phyloP scores from a whole-genome alignment of 2,113 vertebrate genomes.

The Potamarius usumacintae region DNA sequence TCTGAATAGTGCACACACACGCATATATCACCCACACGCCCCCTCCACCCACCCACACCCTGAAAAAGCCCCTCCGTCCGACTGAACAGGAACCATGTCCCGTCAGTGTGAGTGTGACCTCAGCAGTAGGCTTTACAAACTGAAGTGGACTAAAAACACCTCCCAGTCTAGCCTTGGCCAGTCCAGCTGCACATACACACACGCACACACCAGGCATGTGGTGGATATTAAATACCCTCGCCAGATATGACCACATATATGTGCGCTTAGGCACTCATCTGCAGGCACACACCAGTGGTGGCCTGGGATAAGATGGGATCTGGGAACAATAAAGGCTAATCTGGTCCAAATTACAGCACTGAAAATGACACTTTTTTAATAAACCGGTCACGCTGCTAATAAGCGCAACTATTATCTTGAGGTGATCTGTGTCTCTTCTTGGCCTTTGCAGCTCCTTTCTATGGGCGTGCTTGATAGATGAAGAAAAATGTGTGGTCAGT shows the following conservation, averaged over 20 bases:
- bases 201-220: constrained; percentile 73
- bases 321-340: constrained; percentile 79
- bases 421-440: constrained; percentile 68
- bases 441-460: background rate
- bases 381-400: constrained; percentile 78
- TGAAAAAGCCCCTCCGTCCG: constrained; percentile 50
- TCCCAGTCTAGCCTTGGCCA: constrained; percentile 29
- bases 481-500: constrained; percentile 37
- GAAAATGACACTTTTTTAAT: constrained; percentile 76
- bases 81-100: constrained; percentile 49
- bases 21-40: constrained; percentile 40
- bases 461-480: background rate
- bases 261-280: constrained; percentile 27
- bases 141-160: constrained; percentile 46
- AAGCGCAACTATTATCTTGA: constrained; percentile 68
- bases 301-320: constrained; percentile 54
- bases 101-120: constrained; percentile 70
- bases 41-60: constrained; percentile 60
- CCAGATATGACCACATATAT: constrained; percentile 19
- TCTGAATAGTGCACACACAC: constrained; percentile 64
- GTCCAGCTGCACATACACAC: constrained; percentile 65
- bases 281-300: constrained; percentile 2
- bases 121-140: constrained; percentile 59
- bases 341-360: constrained; percentile 76
- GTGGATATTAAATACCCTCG: constrained; percentile 76